Conservation (phyloP, 2,113 vertebrate species). For the Triplophysa siluroides region DNA sequence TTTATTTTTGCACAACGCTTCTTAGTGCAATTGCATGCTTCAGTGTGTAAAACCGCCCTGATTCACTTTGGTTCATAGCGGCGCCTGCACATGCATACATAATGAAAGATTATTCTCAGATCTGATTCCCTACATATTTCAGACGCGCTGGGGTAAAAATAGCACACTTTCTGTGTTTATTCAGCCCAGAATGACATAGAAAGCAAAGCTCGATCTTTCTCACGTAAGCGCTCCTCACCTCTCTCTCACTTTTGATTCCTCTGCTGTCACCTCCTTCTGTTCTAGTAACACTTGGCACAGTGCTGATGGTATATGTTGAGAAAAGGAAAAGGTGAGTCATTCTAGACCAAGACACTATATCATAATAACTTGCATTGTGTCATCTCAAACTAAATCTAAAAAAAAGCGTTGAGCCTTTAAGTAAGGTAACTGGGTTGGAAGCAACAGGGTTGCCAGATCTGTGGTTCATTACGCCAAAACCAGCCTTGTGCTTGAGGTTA, state of each 20-base stretch:
- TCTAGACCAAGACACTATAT: background rate
- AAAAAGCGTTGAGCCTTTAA: no score
- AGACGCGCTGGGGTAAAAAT: conserved; percentile 42
- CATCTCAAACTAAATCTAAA: no score
- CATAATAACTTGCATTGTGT: background rate
- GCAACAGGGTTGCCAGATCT: no score
- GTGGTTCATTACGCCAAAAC: no score
- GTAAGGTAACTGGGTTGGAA: no score
- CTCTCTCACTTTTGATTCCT: conserved; percentile 2
- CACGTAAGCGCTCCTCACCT: background rate
- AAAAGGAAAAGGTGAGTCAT: background rate
- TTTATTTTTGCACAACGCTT: conserved; percentile 7
- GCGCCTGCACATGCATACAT: conserved; percentile 63
- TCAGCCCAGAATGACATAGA: background rate
- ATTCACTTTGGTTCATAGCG: conserved; percentile 35
- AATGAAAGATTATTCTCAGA: conserved; percentile 66
- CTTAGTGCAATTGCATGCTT: background rate
- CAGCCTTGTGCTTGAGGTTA: no score
- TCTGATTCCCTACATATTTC: conserved; percentile 27
- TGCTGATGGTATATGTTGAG: conserved; percentile 16
- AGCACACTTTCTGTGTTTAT: conserved; percentile 24
- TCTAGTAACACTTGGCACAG: background rate
- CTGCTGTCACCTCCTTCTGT: background rate
- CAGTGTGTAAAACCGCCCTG: conserved; percentile 12
- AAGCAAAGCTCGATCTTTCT: background rate